Evolutionary conservation across 1,140 invertebrate genomes (phyloP), one percentile per base, ranked within the genome.

Genomic region (Pseudomyrmex concolor): DNA sequence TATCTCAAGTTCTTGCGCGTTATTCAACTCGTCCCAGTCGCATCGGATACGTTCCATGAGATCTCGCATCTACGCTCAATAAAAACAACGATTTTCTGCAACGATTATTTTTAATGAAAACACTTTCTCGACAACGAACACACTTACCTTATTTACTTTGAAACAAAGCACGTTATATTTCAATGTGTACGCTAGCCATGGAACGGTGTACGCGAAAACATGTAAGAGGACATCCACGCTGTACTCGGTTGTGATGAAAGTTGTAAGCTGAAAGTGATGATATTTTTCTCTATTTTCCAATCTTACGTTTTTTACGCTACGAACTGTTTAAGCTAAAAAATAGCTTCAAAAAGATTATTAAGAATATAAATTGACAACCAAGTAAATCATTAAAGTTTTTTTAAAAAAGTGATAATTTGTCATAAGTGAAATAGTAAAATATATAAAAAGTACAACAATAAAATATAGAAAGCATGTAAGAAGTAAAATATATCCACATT

Each of bases 1-100:
- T 82, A 82, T 82, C 15, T 82, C 25, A 12, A 82, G n/a, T 43
- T 82, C 78, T 17, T 43, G 55, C 12, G 8, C 15, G 13, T 43
- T 73, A 0, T 22, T 59, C 45, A 82, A 73, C 43, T 50, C n/a
- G 34, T 22, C 48, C 78, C 78, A 82, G 25, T 82, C 25, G 2
- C 15, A 25, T 9, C 8, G 67, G 19, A 82, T 13, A 19, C 25
- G 78, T n/a, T 82, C 25, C 22, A 73, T 51, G 4, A 82, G 43
- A 0, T 13, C 10, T 62, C 17, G 22, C 57, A 63, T 63, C 78
- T 82, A 55, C 25, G 1, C n/a, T 50, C 2, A 19, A 48, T 13
- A 48, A 66, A n/a, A 48, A 78, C 3, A 57, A 45, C 8, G 22
- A 48, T 22, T 25, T 68, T 45, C 48, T 34, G 2, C 8, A 55